Percentiles rank a stretch among this genome's conserved stretches.
Conservation (phyloP, 2,797 vertebrate genomes). For the Alosa sapidissima region DNA sequence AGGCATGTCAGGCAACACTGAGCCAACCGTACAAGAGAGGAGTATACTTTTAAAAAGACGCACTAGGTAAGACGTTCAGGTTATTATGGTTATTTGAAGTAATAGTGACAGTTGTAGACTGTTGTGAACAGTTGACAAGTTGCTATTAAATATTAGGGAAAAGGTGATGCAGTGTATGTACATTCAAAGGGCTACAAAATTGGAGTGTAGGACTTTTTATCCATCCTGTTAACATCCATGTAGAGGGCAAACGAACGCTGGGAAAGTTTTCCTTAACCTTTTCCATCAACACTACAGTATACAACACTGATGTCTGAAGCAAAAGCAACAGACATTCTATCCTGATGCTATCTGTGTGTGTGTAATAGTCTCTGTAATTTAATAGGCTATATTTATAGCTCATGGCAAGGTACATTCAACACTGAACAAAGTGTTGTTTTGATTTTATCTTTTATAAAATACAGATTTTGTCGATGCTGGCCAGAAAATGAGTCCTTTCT, state of each 20-base stretch:
- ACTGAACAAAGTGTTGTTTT: background rate
- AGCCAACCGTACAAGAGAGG: background rate
- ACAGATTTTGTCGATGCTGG: background rate
- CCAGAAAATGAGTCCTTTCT: conserved; percentile 27
- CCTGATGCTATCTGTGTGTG: background rate
- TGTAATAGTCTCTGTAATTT: background rate
- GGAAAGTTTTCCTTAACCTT: background rate
- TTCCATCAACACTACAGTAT: background rate
- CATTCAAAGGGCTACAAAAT: background rate
- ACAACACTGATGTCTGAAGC: background rate
- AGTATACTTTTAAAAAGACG: background rate
- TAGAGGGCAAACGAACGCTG: background rate
- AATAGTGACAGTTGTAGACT: background rate
- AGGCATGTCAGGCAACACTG: background rate
- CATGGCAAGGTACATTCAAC: background rate
- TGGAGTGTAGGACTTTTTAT: background rate
- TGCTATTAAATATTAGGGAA: background rate
- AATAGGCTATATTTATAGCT: background rate
- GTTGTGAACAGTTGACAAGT: background rate
- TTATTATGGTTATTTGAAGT: background rate
- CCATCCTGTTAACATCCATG: background rate
- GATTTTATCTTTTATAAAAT: background rate
- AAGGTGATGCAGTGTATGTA: background rate
- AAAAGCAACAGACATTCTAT: background rate
- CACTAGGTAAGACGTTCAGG: background rate